Percentiles rank a stretch among this genome's conserved stretches.
These are phyloP conservation scores for Drymonia ruficornis DNA, from an alignment of 2,888 invertebrate species.

Conservation along the genomic window DNA sequence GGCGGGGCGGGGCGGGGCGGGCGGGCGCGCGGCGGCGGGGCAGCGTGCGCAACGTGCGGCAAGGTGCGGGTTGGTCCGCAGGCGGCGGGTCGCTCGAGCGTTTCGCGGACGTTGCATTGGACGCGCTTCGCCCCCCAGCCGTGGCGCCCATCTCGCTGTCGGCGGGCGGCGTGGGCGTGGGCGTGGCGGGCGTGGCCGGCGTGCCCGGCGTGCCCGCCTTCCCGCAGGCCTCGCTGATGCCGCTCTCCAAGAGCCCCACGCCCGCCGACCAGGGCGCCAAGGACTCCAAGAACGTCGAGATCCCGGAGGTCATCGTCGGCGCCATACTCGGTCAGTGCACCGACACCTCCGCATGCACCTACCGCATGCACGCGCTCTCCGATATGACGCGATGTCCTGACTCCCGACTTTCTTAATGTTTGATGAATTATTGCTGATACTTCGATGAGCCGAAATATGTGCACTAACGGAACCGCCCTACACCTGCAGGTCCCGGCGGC, in stretches of 20 bases:
- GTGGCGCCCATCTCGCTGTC: constrained; percentile 95
- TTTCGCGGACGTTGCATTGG: constrained; percentile 91
- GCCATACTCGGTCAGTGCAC: constrained; percentile 93
- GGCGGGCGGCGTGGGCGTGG: constrained; percentile 76
- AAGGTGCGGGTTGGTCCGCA: constrained; percentile 40
- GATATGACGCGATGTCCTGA: no score
- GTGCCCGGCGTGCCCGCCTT: constrained; percentile 85
- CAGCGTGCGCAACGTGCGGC: constrained; percentile 26
- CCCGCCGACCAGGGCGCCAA: constrained; percentile 91
- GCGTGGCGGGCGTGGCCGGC: constrained; percentile 74
- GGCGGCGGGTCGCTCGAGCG: constrained; percentile 86
- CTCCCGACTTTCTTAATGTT: no score
- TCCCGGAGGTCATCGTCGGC: constrained; percentile 98
- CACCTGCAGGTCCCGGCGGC: constrained; percentile 92
- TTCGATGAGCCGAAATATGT: no score
- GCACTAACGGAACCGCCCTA: background rate
- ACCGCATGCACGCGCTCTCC: no score
- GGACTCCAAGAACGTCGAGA: constrained; percentile 96
- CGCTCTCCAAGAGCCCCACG: constrained; percentile 91
- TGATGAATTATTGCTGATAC: no score
- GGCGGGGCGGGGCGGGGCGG: constrained; percentile 19
- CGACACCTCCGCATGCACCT: background rate
- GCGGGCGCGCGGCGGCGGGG: constrained; percentile 14
- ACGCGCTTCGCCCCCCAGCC: constrained; percentile 87
- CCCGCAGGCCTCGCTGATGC: constrained; percentile 89